These are phyloP conservation scores for Adelosebastes latens DNA, from an alignment of 2,797 vertebrate genomes.

Conservation along the genomic window DNA sequence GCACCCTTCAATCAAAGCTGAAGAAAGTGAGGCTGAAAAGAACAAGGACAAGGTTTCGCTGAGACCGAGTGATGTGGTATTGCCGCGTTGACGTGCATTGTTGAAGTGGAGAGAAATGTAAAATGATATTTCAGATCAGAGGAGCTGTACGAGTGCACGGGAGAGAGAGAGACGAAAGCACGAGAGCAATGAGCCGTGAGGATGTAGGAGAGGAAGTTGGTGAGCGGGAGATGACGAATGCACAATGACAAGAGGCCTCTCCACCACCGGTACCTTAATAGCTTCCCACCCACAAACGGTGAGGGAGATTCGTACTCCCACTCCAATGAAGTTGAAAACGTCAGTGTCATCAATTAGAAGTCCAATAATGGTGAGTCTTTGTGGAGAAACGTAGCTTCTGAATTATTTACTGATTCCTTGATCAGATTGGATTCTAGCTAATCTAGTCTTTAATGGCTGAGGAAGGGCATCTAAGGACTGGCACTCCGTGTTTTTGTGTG, in stretches of 20 bases:
- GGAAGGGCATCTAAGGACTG: constrained; percentile 12
- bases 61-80: constrained; percentile 29
- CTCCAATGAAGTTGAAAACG: constrained; percentile 39
- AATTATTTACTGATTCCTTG: constrained; percentile 37
- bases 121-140: constrained; percentile 62
- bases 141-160: constrained; percentile 5
- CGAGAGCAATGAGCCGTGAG: constrained; percentile 52
- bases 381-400: constrained; percentile 18
- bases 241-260: constrained; percentile 33
- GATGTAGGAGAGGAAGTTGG: constrained; percentile 35
- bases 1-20: constrained; percentile 44
- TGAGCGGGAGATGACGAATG: constrained; percentile 49
- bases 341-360: neutral
- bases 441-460: neutral
- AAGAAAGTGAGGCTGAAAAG: constrained; percentile 24
- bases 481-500: neutral
- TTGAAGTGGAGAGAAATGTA: constrained; percentile 54
- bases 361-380: constrained; percentile 1
- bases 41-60: constrained; percentile 33
- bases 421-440: neutral
- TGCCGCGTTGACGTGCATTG: constrained; percentile 18
- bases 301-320: constrained; percentile 4
- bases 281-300: constrained; percentile 30
- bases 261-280: constrained; percentile 41
- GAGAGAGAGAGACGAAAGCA: constrained; percentile 1